Percentiles rank a stretch among this genome's conserved stretches.
phyloP scores from a whole-genome alignment of 1,140 invertebrate species.

The Zophobas atratus region DNA sequence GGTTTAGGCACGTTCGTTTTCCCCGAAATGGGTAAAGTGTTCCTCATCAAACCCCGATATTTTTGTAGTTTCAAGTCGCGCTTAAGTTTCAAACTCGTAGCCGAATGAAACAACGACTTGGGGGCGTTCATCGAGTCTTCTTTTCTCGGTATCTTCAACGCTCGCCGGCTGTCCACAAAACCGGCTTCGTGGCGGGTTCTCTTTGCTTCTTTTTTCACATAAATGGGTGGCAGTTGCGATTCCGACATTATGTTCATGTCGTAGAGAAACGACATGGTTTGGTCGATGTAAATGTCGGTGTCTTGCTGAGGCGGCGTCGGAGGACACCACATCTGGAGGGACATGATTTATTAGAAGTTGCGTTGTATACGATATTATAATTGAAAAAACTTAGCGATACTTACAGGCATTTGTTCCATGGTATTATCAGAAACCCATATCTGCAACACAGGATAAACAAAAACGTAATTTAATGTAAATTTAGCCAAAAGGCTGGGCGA shows the following conservation, averaged over 20 bases:
- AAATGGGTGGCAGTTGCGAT: conserved; percentile 87
- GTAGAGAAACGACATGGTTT: conserved; percentile 88
- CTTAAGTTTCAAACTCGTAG: conserved; percentile 76
- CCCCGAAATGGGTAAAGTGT: conserved; percentile 74
- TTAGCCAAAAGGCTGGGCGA: no score
- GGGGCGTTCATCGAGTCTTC: conserved; percentile 86
- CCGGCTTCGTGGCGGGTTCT: conserved; percentile 78
- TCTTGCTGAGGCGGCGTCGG: conserved; percentile 94
- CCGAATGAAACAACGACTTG: conserved; percentile 88
- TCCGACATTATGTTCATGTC: conserved; percentile 88
- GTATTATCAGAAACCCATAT: conserved; percentile 81
- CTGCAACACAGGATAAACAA: conserved; percentile 59
- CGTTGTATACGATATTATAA: background rate
- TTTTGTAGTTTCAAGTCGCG: conserved; percentile 74
- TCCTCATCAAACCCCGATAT: conserved; percentile 76
- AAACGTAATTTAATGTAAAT: background rate
- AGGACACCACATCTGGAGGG: conserved; percentile 91
- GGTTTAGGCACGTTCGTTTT: conserved; percentile 73
- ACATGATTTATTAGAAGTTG: background rate
- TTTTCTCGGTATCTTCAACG: conserved; percentile 78
- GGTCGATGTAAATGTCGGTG: conserved; percentile 93
- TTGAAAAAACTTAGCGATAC: conserved; percentile 64
- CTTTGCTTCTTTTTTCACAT: conserved; percentile 86
- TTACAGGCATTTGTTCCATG: conserved; percentile 84
- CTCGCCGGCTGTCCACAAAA: conserved; percentile 72